Conservation (phyloP, 1,140 invertebrate genomes). For the Octopus sinensis region DNA sequence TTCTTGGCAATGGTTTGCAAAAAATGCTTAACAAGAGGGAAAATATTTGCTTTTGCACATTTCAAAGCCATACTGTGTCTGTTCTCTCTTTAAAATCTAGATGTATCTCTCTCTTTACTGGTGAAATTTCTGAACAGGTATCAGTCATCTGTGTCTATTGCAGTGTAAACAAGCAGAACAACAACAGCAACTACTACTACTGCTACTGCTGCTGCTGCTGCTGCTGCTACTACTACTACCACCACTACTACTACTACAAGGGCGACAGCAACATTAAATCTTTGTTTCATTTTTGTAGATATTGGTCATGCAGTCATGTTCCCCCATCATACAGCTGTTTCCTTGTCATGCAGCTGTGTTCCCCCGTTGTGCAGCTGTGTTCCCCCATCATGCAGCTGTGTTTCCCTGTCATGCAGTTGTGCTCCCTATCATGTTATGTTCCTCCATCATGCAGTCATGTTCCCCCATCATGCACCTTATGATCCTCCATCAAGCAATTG, state of each 20-base stretch:
- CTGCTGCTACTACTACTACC: constrained; percentile 21
- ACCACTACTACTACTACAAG: constrained; percentile 17
- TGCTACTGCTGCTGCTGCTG: constrained; percentile 17
- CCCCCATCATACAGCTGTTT: too few species aligned
- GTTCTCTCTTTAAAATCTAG: background rate
- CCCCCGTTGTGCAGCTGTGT: too few species aligned
- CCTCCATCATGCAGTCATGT: too few species aligned
- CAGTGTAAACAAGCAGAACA: constrained; percentile 10
- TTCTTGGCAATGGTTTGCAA: too few species aligned
- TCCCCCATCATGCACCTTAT: too few species aligned
- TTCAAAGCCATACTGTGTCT: background rate
- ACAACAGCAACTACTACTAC: constrained; percentile 17
- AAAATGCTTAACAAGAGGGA: background rate
- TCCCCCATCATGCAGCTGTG: too few species aligned
- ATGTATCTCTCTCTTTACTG: background rate
- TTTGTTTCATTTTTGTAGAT: background rate
- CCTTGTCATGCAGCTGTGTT: too few species aligned
- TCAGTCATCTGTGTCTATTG: background rate
- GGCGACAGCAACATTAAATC: constrained; percentile 6
- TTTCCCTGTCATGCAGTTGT: too few species aligned
- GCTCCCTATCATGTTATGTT: too few species aligned
- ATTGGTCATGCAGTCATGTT: too few species aligned
- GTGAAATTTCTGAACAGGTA: background rate
- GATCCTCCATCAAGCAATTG: too few species aligned
- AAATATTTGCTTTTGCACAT: background rate